Evolutionary conservation across 2,797 vertebrate genomes (phyloP), one percentile per base, ranked within the genome.

Genomic region (Decapterus maruadsi): DNA sequence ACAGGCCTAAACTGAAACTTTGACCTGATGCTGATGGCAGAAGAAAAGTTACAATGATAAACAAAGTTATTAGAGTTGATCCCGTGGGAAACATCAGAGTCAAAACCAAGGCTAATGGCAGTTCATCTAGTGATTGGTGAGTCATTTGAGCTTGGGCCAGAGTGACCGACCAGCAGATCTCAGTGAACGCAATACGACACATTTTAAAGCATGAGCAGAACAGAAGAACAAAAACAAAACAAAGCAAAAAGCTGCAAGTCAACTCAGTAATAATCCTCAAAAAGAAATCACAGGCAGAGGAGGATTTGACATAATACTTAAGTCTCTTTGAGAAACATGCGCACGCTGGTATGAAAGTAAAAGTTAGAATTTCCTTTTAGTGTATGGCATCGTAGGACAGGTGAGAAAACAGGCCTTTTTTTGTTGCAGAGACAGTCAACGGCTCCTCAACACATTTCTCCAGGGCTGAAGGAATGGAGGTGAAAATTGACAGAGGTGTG

Each of bases 401-500:
- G 43, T 53, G 53, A 68, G 17, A 17, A 62, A 55, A 65, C 4
- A 53, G 20, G 59, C 5, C 7, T 57, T 26, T 59, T 72, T 42
- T 57, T 14, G 43, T 69, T 20, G 53, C 22, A 20, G 8, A 42
- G 42, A 29, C 6, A n/a, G 19, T 64, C 75, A 68, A 70, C 58
- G 60, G 20, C 69, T 67, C 17, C 36, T 8, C 31, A 19, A 40
- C 8, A 68, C 54, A 3, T 13, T 64, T 51, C 22, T 54, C 4
- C 31, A 29, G 9, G 22, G 26, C 8, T 0, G 7, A 16, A 29
- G 19, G 1, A 17, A 20, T 67, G 1, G 1, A 81, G 68, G 77
- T 82, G 77, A 66, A 73, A 84, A 81, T 78, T 65, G 48, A 36
- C 51, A 53, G 17, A 0, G 1, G 76, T 71, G 74, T 34, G 46